Evolutionary conservation across 2,888 invertebrate species (phyloP).

Genomic region (Norana najaformis): DNA sequence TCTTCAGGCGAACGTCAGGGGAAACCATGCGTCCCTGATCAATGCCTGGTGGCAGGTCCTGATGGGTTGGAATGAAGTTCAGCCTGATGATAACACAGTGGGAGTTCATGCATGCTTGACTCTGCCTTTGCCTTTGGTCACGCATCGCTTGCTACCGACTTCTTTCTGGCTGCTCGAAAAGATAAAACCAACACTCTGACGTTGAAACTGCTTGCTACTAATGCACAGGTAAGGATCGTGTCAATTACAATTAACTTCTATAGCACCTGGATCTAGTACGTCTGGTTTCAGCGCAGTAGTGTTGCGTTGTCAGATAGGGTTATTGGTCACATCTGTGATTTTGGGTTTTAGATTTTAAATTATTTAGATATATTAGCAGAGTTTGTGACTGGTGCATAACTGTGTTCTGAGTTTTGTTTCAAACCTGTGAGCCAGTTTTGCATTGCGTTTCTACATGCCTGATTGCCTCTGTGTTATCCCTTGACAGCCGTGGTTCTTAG

Average conservation of each 20-base stretch:
- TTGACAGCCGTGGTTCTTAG: no score
- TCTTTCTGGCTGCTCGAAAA: not conserved
- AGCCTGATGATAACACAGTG: not conserved
- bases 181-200: not conserved
- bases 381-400: no score
- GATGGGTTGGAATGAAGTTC: constrained; percentile 23
- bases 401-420: not conserved
- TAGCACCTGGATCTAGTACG: not conserved
- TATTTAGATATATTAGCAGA: not conserved
- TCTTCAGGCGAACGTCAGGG: not conserved
- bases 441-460: not conserved
- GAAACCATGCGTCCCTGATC: not conserved
- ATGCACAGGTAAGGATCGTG: not conserved
- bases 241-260: not conserved
- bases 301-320: not conserved
- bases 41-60: not conserved
- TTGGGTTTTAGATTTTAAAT: not conserved
- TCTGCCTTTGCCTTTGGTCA: not conserved
- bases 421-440: not conserved
- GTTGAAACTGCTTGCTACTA: not conserved
- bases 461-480: no score
- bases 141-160: not conserved
- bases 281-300: not conserved
- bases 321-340: not conserved
- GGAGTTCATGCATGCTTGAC: constrained; percentile 20